Conservation (phyloP, 2,113 vertebrate genomes). For the Corythornis cristatus region DNA sequence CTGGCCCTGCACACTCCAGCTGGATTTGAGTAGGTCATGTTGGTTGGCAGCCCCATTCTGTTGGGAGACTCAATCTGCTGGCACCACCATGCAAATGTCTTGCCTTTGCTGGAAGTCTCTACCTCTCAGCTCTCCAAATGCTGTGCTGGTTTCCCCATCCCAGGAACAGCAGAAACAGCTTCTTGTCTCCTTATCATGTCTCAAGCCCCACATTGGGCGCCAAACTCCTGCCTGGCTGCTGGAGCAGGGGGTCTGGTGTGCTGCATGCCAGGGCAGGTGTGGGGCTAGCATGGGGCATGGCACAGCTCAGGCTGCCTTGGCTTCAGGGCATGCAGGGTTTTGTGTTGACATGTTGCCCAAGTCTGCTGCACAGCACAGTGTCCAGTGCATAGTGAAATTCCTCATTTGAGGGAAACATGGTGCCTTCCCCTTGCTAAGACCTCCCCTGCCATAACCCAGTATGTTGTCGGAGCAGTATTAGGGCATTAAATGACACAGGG, state of each 20-base stretch:
- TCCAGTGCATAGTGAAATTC: neutral
- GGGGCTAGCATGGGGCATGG: rapidly evolving
- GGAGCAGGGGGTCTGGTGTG: neutral
- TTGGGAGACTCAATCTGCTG: neutral
- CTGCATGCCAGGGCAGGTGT: rapidly evolving
- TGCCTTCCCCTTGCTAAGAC: neutral
- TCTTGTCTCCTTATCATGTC: no score
- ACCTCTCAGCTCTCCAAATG: neutral
- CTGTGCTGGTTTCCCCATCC: neutral
- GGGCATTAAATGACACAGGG: neutral
- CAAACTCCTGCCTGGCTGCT: neutral
- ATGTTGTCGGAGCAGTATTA: rapidly evolving
- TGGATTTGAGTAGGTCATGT: rapidly evolving
- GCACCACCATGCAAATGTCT: rapidly evolving
- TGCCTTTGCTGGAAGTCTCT: neutral
- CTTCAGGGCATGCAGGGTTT: neutral
- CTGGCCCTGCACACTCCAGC: neutral
- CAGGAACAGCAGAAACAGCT: neutral
- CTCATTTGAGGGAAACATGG: neutral
- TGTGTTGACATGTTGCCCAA: rapidly evolving
- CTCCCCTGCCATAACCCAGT: no score
- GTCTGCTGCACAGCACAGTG: neutral
- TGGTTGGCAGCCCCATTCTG: neutral
- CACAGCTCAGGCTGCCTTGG: neutral
- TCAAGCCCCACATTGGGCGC: no score